Base-by-base conservation (phyloP, 2,797 vertebrate genomes). In the Neosilurus mollespiculum region DNA sequence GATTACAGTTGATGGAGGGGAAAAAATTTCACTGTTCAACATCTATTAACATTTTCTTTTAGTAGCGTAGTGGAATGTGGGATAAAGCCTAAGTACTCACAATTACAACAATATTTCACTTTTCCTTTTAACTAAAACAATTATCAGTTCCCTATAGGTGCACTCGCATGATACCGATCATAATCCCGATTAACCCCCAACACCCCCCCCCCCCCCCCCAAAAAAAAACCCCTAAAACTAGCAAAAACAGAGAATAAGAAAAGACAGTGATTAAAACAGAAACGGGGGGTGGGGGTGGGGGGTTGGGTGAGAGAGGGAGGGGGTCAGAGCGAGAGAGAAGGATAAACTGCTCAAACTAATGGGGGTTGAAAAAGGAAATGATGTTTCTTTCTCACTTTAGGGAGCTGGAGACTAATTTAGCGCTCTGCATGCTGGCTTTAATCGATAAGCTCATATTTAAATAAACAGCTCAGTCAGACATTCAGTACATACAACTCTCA, bases 361-460 rank as follows among this genome's bases (percentile, higher is more conserved):
- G 24, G 18, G 20, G 20, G 30, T 37, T 61, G 10, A 18, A 37
- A 59, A 76, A 37, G 18, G 5, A 76, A 43, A 76, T 14, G 6
- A 76, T 59, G 56, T 30, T 73, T 73, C 14, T 54, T n/a, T 53
- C 51, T 72, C 22, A 51, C 70, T 73, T 73, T 73, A 54, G 24
- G 71, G 14, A 56, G 71, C 56, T 59, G 20, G 30, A 59, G 73
- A 78, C 61, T 70, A 49, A 84, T 87, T 83, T 80, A 71, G 26
- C n/a, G 11, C 3, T 81, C 24, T 61, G 67, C 61, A 43, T 15
- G 30, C 49, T 66, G 66, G 49, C 66, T 69, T 78, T 65, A 86
- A 83, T 88, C 51, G 53, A 76, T 88, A 64, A 43, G 34, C 26
- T 81, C 37, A 82, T 85, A 59, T 81, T 64, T 51, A 61, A 76